A percentile compares a stretch with the other conserved stretches of the same genome.
Evolutionary conservation across 2,888 invertebrate species (phyloP).

Genomic region (Zygaena filipendulae): DNA sequence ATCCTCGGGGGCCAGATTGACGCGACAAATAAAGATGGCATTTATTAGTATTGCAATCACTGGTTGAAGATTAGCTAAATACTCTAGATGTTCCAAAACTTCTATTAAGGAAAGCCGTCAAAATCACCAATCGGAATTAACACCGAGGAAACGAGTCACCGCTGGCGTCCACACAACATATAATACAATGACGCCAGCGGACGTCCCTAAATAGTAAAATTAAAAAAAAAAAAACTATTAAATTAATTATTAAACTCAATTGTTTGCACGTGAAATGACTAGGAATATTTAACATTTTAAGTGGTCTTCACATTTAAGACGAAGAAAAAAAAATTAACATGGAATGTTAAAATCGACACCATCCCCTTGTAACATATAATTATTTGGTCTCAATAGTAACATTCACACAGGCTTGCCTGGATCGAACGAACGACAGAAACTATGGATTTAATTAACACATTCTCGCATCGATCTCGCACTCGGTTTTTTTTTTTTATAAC

Average conservation of each 20-base stretch:
- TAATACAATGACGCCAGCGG: conserved; percentile 45
- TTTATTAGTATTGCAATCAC: too few species aligned
- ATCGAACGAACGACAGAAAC: conserved; percentile 40
- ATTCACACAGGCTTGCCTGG: conserved; percentile 46
- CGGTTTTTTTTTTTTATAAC: conserved; percentile 41
- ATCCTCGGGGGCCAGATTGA: too few species aligned
- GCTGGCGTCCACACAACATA: conserved; percentile 38
- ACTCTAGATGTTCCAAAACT: too few species aligned
- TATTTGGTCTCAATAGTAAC: conserved; percentile 67
- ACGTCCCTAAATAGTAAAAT: conserved; percentile 25
- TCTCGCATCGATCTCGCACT: conserved; percentile 51
- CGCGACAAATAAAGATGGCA: too few species aligned
- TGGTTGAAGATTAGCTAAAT: too few species aligned
- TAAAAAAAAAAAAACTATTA: too few species aligned
- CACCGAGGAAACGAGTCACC: conserved; percentile 17
- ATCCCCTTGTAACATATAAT: conserved; percentile 64
- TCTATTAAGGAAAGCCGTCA: conserved; percentile 18
- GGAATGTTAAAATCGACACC: conserved; percentile 69
- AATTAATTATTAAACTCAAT: conserved; percentile 60
- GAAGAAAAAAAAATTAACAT: conserved; percentile 36
- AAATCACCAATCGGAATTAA: conserved; percentile 25
- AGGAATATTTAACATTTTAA: conserved; percentile 61
- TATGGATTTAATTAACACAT: conserved; percentile 36
- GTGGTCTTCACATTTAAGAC: conserved; percentile 51
- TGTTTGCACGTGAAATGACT: conserved; percentile 68